A percentile compares a stretch with the other conserved stretches of the same genome.
phyloP scores from a whole-genome alignment of 2,888 invertebrate species.

The Archaeoteleia sp. region DNA sequence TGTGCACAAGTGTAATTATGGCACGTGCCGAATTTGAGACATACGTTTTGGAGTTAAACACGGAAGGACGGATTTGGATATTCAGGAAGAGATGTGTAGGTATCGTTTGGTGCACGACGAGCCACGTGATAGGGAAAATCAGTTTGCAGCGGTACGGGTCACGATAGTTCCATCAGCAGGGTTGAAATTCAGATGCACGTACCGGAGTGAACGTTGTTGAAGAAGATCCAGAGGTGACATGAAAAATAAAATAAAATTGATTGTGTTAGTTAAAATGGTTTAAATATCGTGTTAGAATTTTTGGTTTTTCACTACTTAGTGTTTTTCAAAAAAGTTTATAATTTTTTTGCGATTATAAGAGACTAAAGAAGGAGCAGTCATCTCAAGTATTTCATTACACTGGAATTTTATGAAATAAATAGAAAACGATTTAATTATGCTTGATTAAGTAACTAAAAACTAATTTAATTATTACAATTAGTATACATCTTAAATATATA shows the following conservation, averaged over 20 bases:
- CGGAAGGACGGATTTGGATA: slow-evolving; percentile 25
- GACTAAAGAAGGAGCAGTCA: too few species aligned
- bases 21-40: slow-evolving; percentile 25
- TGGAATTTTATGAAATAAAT: too few species aligned
- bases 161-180: slow-evolving; percentile 4
- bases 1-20: slow-evolving; percentile 41
- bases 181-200: slow-evolving; percentile 4
- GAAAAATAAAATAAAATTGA: slow-evolving; percentile 4
- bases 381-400: too few species aligned
- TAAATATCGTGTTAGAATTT: too few species aligned
- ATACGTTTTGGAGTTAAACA: slow-evolving; percentile 9
- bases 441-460: too few species aligned
- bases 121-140: too few species aligned
- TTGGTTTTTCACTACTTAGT: too few species aligned
- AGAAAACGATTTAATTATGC: too few species aligned
- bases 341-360: too few species aligned
- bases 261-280: neutral
- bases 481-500: too few species aligned
- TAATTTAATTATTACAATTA: too few species aligned
- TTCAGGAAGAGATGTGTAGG: neutral
- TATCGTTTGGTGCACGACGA: neutral
- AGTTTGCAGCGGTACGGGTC: neutral
- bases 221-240: slow-evolving; percentile 6
- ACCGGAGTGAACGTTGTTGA: neutral
- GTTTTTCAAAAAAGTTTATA: too few species aligned